phyloP scores from a whole-genome alignment of 92 coral and sea anemone genomes.

The Actinernus sp. region DNA sequence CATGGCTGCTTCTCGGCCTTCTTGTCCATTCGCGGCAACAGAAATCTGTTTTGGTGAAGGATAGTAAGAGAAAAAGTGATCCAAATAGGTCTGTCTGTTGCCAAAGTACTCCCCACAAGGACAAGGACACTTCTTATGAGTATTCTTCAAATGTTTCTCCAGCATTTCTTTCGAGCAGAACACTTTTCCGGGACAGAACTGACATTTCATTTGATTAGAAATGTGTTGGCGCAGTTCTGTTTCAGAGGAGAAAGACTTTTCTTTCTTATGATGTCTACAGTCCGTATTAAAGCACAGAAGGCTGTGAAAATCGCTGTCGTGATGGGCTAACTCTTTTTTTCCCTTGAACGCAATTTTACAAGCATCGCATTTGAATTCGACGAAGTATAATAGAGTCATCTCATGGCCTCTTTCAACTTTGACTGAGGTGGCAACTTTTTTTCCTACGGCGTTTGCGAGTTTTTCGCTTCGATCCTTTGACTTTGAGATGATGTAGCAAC shows the following conservation, averaged over 20 bases:
- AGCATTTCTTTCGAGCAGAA: slow-evolving; percentile 63
- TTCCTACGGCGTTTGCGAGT: slow-evolving; percentile 12
- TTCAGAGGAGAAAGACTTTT: slow-evolving; percentile 67
- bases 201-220: slow-evolving; percentile 60
- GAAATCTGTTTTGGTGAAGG: slow-evolving; percentile 62
- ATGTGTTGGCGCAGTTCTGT: slow-evolving; percentile 55
- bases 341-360: slow-evolving; percentile 67
- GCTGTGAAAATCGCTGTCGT: slow-evolving; percentile 64
- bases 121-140: slow-evolving; percentile 87
- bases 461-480: slow-evolving; percentile 14
- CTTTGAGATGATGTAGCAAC: slow-evolving; percentile 29
- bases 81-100: slow-evolving; percentile 71
- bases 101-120: slow-evolving; percentile 83
- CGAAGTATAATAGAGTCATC: slow-evolving; percentile 41
- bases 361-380: slow-evolving; percentile 57
- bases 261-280: slow-evolving; percentile 54
- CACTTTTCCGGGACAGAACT: slow-evolving; percentile 81
- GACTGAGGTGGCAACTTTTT: slow-evolving; percentile 8
- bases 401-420: slow-evolving; percentile 1
- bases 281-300: slow-evolving; percentile 68
- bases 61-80: slow-evolving; percentile 81
- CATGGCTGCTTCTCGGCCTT: not conserved
- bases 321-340: slow-evolving; percentile 39
- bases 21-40: not conserved
- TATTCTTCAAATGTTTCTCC: slow-evolving; percentile 68